Conservation (phyloP, 1,140 invertebrate genomes). For the Venturia canescens region DNA sequence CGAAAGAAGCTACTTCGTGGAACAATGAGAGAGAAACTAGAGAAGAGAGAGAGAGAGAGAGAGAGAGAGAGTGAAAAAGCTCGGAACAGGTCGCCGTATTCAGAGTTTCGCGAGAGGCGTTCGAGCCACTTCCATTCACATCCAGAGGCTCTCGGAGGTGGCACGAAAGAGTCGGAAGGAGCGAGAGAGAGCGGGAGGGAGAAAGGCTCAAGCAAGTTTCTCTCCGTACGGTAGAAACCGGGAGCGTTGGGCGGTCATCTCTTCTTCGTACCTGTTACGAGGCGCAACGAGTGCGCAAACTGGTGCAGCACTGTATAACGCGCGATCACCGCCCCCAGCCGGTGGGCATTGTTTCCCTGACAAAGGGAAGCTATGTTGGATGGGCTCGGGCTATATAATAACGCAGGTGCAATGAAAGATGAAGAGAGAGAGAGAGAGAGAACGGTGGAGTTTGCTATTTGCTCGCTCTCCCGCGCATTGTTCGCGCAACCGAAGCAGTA, state of each 20-base stretch:
- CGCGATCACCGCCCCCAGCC: neutral
- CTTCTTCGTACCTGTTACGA: slow-evolving; percentile 19
- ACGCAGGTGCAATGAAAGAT: slow-evolving; percentile 18
- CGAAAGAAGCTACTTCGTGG: neutral
- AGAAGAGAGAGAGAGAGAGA: neutral
- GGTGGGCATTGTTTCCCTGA: slow-evolving; percentile 37
- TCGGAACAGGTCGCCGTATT: slow-evolving; percentile 25
- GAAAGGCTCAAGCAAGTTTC: too few species aligned
- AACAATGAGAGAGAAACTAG: neutral
- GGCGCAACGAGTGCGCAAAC: slow-evolving; percentile 52
- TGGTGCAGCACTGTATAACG: slow-evolving; percentile 23
- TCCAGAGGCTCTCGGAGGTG: slow-evolving; percentile 23
- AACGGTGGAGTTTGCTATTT: slow-evolving; percentile 49
- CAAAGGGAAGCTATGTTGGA: slow-evolving; percentile 21
- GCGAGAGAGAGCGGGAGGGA: neutral
- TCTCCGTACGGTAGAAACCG: slow-evolving; percentile 11
- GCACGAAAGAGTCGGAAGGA: neutral
- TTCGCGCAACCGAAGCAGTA: slow-evolving; percentile 36
- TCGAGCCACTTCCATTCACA: slow-evolving; percentile 34
- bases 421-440: slow-evolving; percentile 49
- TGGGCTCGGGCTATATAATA: neutral
- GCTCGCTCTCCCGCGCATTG: slow-evolving; percentile 37
- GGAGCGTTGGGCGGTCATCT: slow-evolving; percentile 6
- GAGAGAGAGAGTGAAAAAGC: neutral
- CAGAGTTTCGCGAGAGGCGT: slow-evolving; percentile 19